Evolutionary conservation across 2,888 invertebrate genomes (phyloP).

Genomic region (Chrysotoxum bicinctum): DNA sequence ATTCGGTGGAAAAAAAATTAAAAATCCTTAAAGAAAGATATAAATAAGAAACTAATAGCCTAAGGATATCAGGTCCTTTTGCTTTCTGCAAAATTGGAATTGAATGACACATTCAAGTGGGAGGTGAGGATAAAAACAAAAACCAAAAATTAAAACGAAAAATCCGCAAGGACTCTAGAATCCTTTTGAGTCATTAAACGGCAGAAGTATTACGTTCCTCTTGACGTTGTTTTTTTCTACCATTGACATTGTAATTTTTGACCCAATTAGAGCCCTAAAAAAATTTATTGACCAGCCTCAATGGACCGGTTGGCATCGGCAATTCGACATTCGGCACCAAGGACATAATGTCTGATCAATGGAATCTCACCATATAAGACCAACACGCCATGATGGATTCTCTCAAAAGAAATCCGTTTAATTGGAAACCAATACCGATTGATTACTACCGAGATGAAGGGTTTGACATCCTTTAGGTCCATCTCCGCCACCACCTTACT

Average conservation of each 20-base stretch:
- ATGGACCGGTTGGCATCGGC: neutral
- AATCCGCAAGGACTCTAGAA: neutral
- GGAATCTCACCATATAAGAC: slow-evolving; percentile 22
- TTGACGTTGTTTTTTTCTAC: neutral
- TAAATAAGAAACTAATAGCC: slow-evolving; percentile 34
- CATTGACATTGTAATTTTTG: slow-evolving; percentile 53
- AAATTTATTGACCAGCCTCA: slow-evolving; percentile 16
- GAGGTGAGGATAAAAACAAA: neutral
- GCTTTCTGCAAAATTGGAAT: slow-evolving; percentile 47
- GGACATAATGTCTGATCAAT: slow-evolving; percentile 42
- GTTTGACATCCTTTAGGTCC: slow-evolving; percentile 34
- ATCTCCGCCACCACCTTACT: neutral
- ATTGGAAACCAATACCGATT: slow-evolving; percentile 63
- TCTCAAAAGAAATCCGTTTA: slow-evolving; percentile 63
- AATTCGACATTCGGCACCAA: neutral
- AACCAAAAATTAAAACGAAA: neutral
- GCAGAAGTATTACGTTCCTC: slow-evolving; percentile 12
- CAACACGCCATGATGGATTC: neutral
- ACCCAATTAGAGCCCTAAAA: slow-evolving; percentile 39
- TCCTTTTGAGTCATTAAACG: slow-evolving; percentile 26
- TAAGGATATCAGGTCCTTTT: slow-evolving; percentile 22
- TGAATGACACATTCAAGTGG: slow-evolving; percentile 39
- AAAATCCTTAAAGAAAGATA: neutral
- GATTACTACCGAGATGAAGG: slow-evolving; percentile 16
- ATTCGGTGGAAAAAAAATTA: neutral